These are phyloP conservation scores for Paramormyrops hopkinsi DNA, from an alignment of 2,797 vertebrate species.

Conservation along the genomic window DNA sequence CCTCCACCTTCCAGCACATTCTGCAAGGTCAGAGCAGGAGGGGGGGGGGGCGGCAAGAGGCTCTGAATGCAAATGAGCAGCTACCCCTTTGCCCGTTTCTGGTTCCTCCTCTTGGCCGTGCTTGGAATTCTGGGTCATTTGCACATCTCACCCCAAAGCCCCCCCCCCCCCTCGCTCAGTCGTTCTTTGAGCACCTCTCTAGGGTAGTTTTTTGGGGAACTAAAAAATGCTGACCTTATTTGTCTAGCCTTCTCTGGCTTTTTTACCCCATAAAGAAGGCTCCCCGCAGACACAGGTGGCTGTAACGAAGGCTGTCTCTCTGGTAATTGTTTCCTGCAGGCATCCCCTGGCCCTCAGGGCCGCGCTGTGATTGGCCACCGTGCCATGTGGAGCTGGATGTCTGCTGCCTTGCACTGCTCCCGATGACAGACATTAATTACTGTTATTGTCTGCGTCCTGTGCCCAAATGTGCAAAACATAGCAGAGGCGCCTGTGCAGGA, in stretches of 20 bases:
- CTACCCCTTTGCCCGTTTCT: conserved; percentile 20
- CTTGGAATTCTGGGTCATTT: conserved; percentile 31
- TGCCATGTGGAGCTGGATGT: neutral
- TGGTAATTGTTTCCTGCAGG: conserved; percentile 23
- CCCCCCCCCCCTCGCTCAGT: conserved; percentile 39
- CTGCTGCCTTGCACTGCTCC: neutral
- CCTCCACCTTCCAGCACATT: conserved; percentile 2
- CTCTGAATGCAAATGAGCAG: conserved; percentile 27
- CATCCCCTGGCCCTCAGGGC: conserved; percentile 1
- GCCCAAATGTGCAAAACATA: conserved; percentile 15
- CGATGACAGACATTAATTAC: conserved; percentile 24
- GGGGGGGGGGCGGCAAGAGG: neutral
- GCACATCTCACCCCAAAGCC: conserved; percentile 38
- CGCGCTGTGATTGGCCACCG: conserved; percentile 10
- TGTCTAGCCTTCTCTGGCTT: neutral
- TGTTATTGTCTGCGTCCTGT: conserved; percentile 21
- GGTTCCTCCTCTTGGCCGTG: conserved; percentile 38
- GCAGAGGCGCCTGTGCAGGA: neutral
- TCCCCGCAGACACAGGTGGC: conserved; percentile 19
- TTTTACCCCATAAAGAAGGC: conserved; percentile 9
- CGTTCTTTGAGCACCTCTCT: neutral
- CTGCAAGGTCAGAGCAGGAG: neutral
- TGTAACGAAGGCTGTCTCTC: conserved; percentile 18
- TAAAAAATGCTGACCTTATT: conserved; percentile 32
- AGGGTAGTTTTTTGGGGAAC: conserved; percentile 18